phyloP scores from a whole-genome alignment of 2,888 invertebrate species.

The Ormyrus pomaceus region DNA sequence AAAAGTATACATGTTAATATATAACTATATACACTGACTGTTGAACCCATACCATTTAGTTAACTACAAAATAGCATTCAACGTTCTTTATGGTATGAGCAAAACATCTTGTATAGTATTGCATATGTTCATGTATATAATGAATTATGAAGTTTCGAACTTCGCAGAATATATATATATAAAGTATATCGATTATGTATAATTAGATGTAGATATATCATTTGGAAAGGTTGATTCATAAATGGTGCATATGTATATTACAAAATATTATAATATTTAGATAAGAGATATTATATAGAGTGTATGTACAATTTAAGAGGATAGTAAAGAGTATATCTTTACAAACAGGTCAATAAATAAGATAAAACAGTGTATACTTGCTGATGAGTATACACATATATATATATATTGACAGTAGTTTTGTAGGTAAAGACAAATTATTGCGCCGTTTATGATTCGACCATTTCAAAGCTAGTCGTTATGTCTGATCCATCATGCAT shows the following conservation, averaged over 20 bases:
- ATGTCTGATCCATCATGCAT: constrained; percentile 59
- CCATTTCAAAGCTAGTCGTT: constrained; percentile 63
- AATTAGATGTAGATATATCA: constrained; percentile 48
- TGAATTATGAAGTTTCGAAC: constrained; percentile 20
- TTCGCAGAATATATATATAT: constrained; percentile 17
- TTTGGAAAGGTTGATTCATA: constrained; percentile 47
- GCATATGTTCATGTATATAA: constrained; percentile 44
- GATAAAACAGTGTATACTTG: neutral
- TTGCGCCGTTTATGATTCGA: constrained; percentile 45
- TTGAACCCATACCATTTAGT: constrained; percentile 22
- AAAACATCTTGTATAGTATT: constrained; percentile 38
- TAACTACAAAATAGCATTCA: constrained; percentile 9
- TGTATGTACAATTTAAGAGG: neutral
- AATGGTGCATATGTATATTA: constrained; percentile 32
- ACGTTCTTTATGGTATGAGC: constrained; percentile 29
- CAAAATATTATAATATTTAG: constrained; percentile 34
- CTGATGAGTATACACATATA: neutral
- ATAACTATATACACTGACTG: constrained; percentile 25
- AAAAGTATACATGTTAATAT: constrained; percentile 39
- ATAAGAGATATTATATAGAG: constrained; percentile 7
- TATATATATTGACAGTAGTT: constrained; percentile 6
- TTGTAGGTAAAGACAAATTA: constrained; percentile 25
- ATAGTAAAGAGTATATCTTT: constrained; percentile 1
- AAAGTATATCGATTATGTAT: constrained; percentile 37
- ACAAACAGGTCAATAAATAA: neutral